Evolutionary conservation across 2,113 vertebrate genomes (phyloP), one percentile per base, ranked within the genome.

Genomic region (Mola mola): DNA sequence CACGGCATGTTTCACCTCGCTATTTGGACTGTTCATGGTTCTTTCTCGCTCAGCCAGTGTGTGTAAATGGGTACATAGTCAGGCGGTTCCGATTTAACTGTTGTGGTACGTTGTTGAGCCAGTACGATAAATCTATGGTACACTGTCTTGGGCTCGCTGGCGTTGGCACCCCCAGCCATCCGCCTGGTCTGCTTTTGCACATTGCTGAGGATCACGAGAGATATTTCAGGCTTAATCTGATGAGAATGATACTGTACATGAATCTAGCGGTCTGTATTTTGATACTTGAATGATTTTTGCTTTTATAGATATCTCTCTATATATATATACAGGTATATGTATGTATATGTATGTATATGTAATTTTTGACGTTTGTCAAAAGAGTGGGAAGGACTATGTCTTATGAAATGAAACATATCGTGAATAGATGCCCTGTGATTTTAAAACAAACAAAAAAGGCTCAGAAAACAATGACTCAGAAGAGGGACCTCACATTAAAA

Each of bases 281-380:
- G 93, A 97, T 98, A 98, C 95, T 97, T 98, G 95, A 98, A 96
- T 94, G 90, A 94, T 89, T 87, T 94, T 91, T 91, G 83, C 88
- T 92, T 94, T 92, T 96, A 92, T 93, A 92, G 93, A 94, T 95
- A 93, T 92, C 91, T 94, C 93, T 85, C 87, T 88, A 79, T 84
- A 46, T 85, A 21, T 77, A 74, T 94, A 89, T 94, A 46, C 22
- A 24, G 21, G 87, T 94, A 86, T 91, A 89, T 92, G 38, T 91
- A 81, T 89, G 49, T 52, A 29, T 52, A 20, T 88, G 64, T 81
- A 92, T 93, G 93, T 87, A 83, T 86, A 55, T 86, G 84, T 91
- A 91, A 92, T 80, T 88, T 89, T 87, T 90, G 78, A 87, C 83
- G 17, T 86, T 85, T 78, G 87, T 92, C 87, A 78, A 85, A 82